Conservation (phyloP, 2,888 invertebrate genomes). For the Latrodectus hesperus region DNA sequence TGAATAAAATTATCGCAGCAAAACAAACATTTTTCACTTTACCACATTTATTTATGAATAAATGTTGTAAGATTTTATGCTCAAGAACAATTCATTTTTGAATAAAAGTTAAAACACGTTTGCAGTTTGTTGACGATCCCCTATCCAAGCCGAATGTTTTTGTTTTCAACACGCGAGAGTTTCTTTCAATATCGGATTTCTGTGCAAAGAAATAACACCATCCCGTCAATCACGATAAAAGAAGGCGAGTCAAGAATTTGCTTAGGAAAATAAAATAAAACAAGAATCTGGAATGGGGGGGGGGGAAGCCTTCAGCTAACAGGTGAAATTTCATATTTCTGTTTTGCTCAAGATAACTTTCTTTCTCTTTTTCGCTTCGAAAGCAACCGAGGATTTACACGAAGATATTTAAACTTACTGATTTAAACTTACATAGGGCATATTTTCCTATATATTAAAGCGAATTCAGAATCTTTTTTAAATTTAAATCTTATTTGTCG, state of each 20-base stretch:
- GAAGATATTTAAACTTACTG: too few species aligned
- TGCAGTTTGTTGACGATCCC: constrained; percentile 19
- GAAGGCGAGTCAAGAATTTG: constrained; percentile 32
- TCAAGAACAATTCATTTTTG: not conserved
- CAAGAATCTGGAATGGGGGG: not conserved
- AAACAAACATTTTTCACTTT: too few species aligned
- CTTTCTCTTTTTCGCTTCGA: too few species aligned
- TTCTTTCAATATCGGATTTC: constrained; percentile 46
- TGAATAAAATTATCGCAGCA: too few species aligned
- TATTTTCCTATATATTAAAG: too few species aligned
- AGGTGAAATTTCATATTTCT: constrained; percentile 41
- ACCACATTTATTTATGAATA: too few species aligned
- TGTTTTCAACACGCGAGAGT: constrained; percentile 9
- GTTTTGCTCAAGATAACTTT: not conserved
- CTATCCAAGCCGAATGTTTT: not conserved
- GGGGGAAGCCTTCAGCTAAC: constrained; percentile 9
- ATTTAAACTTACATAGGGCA: too few species aligned
- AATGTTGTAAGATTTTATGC: too few species aligned
- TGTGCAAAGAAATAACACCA: constrained; percentile 23
- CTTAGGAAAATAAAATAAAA: constrained; percentile 6
- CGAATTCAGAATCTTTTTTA: too few species aligned
- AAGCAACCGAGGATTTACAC: too few species aligned
- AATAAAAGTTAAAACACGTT: not conserved
- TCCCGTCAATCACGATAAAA: constrained; percentile 51
- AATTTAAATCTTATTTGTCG: too few species aligned